Conservation (phyloP, 2,797 vertebrate genomes). For the Chelmon rostratus region DNA sequence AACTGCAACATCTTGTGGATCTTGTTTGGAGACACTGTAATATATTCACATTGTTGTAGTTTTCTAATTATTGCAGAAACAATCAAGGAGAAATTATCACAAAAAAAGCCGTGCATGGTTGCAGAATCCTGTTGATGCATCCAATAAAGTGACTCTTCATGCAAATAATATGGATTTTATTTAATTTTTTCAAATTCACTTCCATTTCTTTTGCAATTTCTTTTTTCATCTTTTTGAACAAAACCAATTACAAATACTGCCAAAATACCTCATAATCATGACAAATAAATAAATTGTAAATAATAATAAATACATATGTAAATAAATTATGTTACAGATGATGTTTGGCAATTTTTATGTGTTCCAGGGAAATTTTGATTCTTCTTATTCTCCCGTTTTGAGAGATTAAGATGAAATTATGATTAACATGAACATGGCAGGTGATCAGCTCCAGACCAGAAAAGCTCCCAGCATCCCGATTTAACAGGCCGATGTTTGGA, state of each 20-base stretch:
- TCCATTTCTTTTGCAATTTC: neutral
- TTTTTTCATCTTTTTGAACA: neutral
- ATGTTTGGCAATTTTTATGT: too few relatives aligned
- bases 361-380: too few relatives aligned
- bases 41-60: neutral
- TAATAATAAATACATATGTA: too few relatives aligned
- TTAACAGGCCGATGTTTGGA: too few relatives aligned
- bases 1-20: neutral
- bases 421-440: too few relatives aligned
- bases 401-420: too few relatives aligned
- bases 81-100: neutral
- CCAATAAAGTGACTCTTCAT: conserved; percentile 47
- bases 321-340: neutral
- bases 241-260: neutral
- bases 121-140: conserved; percentile 21
- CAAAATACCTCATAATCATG: neutral
- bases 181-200: neutral
- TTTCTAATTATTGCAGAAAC: conserved; percentile 15
- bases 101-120: neutral
- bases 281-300: neutral
- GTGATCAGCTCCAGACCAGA: too few relatives aligned
- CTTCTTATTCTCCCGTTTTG: too few relatives aligned
- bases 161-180: neutral
- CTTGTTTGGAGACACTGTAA: neutral
- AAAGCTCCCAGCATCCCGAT: too few relatives aligned